Evolutionary conservation across 2,113 vertebrate species (phyloP).

Genomic region (Lepisosteus oculatus): DNA sequence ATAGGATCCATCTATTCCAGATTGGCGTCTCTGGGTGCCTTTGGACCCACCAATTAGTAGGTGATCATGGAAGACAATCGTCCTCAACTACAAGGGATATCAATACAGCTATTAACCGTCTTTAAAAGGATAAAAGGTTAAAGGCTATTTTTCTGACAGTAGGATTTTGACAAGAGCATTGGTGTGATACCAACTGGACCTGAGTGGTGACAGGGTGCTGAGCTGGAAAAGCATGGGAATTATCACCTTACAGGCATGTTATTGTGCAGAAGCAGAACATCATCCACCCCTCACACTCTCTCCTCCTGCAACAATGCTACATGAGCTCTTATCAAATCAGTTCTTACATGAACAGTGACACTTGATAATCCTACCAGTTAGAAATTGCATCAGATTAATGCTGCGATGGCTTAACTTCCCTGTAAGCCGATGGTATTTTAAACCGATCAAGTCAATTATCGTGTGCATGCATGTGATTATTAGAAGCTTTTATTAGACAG

Average conservation of each 20-base stretch:
- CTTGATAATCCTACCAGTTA: constrained; percentile 44
- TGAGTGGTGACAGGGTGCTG: constrained; percentile 4
- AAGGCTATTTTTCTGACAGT: too few relatives aligned
- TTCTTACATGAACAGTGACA: constrained; percentile 21
- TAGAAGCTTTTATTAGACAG: too few relatives aligned
- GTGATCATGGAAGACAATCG: too few relatives aligned
- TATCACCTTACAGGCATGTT: constrained; percentile 40
- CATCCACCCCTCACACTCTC: constrained; percentile 19
- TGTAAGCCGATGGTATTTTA: constrained; percentile 38
- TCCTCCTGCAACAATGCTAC: constrained; percentile 39
- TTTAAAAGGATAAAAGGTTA: too few relatives aligned
- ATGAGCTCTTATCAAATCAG: constrained; percentile 18
- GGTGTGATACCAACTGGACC: background rate
- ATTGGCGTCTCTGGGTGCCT: too few relatives aligned
- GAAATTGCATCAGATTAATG: constrained; percentile 35
- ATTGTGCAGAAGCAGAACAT: constrained; percentile 38
- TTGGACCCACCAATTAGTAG: too few relatives aligned
- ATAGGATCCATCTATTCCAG: too few relatives aligned
- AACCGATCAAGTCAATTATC: background rate
- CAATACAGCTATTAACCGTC: too few relatives aligned
- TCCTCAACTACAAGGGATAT: too few relatives aligned
- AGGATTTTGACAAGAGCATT: too few relatives aligned
- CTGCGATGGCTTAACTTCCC: background rate
- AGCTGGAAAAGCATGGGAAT: constrained; percentile 46
- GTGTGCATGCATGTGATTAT: too few relatives aligned